phyloP scores from a whole-genome alignment of 2,888 invertebrate species.

The Pyrrhosoma nymphula region DNA sequence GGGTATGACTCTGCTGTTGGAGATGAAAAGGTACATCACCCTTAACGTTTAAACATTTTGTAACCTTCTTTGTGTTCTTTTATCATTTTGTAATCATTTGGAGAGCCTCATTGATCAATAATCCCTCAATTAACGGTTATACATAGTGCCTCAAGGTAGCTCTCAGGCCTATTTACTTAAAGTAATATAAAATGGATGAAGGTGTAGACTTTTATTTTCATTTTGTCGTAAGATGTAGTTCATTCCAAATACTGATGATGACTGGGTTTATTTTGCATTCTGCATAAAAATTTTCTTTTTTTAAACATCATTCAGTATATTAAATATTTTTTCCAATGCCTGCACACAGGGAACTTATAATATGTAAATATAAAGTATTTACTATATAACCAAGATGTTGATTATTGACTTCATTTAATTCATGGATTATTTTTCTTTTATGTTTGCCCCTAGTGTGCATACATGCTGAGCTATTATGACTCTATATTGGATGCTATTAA shows the following conservation, averaged over 20 bases:
- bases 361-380: neutral
- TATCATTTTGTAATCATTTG: neutral
- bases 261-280: neutral
- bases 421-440: neutral
- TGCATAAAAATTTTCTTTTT: neutral
- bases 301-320: neutral
- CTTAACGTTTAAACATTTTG: conserved; percentile 55
- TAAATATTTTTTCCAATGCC: neutral
- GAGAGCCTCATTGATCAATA: neutral
- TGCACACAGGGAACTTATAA: neutral
- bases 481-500: neutral
- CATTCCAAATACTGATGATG: neutral
- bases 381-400: neutral
- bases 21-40: conserved; percentile 83
- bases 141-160: too few species aligned
- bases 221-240: neutral
- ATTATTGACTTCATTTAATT: neutral
- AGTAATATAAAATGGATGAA: neutral
- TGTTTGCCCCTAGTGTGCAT: neutral
- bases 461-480: neutral
- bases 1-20: conserved; percentile 89
- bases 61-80: neutral
- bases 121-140: neutral
- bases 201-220: neutral
- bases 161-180: too few species aligned